Evolutionary conservation across 2,113 vertebrate genomes (phyloP).

Genomic region (Leuciscus idus): DNA sequence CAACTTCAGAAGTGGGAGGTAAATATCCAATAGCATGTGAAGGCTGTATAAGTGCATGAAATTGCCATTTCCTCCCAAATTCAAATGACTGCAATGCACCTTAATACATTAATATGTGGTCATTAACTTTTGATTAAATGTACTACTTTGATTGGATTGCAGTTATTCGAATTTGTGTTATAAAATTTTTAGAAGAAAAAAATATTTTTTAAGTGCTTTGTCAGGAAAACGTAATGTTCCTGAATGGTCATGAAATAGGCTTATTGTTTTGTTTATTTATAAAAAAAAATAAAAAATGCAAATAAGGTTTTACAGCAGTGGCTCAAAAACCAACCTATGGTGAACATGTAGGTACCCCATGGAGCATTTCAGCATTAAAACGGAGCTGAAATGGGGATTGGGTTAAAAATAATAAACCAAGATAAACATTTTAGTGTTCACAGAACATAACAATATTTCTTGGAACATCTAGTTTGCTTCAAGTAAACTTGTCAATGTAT

Average conservation of each 20-base stretch:
- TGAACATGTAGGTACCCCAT: no score
- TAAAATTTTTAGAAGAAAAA: no score
- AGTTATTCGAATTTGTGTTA: not conserved
- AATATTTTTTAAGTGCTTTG: not conserved
- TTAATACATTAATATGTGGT: not conserved
- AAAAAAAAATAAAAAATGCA: no score
- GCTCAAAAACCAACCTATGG: no score
- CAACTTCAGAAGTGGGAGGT: no score
- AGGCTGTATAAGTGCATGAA: not conserved
- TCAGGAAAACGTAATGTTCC: not conserved
- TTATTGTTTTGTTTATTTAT: no score
- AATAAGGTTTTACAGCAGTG: no score
- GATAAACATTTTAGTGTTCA: not conserved
- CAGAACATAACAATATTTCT: not conserved
- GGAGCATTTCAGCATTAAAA: no score
- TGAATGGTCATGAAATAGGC: not conserved
- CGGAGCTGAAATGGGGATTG: not conserved
- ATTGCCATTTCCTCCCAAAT: not conserved
- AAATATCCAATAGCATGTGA: no score
- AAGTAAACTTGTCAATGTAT: not conserved
- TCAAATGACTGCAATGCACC: not conserved
- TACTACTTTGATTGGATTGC: not conserved
- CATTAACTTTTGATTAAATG: no score
- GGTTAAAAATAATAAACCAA: not conserved
- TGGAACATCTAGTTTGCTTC: not conserved